These are phyloP conservation scores for Columba guinea DNA, from an alignment of 2,797 vertebrate genomes.

Conservation along the genomic window DNA sequence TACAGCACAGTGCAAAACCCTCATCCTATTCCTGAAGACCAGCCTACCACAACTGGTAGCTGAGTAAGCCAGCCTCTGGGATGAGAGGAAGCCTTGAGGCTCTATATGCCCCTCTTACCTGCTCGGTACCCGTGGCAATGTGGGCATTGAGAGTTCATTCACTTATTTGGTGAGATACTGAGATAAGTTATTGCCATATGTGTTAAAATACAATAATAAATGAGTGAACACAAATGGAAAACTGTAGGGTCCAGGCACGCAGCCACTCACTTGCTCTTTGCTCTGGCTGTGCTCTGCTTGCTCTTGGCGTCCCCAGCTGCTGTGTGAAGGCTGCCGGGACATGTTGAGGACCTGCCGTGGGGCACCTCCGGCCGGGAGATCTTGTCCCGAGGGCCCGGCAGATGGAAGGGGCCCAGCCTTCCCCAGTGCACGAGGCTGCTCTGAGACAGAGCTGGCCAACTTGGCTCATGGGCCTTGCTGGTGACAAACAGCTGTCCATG, in stretches of 20 bases:
- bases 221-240: neutral
- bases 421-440: neutral
- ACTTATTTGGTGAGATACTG: neutral
- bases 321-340: fast-evolving
- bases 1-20: neutral
- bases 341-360: neutral
- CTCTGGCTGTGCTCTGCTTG: neutral
- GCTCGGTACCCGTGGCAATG: neutral
- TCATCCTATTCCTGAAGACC: neutral
- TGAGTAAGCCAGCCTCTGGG: neutral
- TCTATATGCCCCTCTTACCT: neutral
- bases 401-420: neutral
- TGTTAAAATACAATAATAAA: neutral
- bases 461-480: fast-evolving
- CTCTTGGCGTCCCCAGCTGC: neutral
- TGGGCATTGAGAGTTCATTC: neutral
- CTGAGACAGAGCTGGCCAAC: neutral
- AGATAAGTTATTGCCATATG: neutral
- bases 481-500: neutral
- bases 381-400: neutral
- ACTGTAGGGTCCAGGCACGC: neutral
- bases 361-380: fast-evolving
- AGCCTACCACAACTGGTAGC: neutral
- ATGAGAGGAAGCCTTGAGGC: neutral
- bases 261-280: neutral